Evolutionary conservation across 2,797 vertebrate species (phyloP).

Genomic region (Antennarius maculatus): DNA sequence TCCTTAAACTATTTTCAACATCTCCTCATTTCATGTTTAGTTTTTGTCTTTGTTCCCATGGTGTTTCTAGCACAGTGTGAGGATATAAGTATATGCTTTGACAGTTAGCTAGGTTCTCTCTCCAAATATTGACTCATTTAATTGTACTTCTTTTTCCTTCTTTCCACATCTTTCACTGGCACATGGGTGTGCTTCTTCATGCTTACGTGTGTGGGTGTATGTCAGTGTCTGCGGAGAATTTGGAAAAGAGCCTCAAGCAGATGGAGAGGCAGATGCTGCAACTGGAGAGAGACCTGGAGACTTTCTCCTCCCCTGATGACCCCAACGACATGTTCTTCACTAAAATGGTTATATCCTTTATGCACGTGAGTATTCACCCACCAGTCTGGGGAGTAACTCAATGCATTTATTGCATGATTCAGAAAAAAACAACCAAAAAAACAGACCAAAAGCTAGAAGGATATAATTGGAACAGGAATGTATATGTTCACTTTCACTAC

Average conservation of each 20-base stretch:
- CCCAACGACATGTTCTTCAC: conserved; percentile 91
- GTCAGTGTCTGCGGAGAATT: conserved; percentile 94
- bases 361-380: conserved; percentile 27
- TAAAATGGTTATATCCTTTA: conserved; percentile 99
- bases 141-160: conserved; percentile 51
- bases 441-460: conserved; percentile 5
- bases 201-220: conserved; percentile 55
- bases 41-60: conserved; percentile 50
- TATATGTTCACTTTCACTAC: conserved; percentile 4
- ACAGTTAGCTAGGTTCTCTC: conserved; percentile 19
- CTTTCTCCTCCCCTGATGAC: conserved; percentile 91
- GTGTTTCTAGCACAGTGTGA: conserved; percentile 37
- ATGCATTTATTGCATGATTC: conserved; percentile 10
- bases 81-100: conserved; percentile 46
- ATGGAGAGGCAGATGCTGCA: conserved; percentile 96
- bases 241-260: conserved; percentile 96
- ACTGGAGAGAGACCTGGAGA: conserved; percentile 96
- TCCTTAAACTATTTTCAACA: conserved; percentile 31
- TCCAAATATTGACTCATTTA: conserved; percentile 34
- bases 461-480: conserved; percentile 1
- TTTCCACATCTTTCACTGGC: conserved; percentile 38
- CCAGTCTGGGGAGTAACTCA: conserved; percentile 8
- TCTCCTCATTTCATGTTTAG: conserved; percentile 42
- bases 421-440: neutral
- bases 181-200: conserved; percentile 36